Evolutionary conservation across 2,888 invertebrate genomes (phyloP).

Genomic region (Emesis russula): DNA sequence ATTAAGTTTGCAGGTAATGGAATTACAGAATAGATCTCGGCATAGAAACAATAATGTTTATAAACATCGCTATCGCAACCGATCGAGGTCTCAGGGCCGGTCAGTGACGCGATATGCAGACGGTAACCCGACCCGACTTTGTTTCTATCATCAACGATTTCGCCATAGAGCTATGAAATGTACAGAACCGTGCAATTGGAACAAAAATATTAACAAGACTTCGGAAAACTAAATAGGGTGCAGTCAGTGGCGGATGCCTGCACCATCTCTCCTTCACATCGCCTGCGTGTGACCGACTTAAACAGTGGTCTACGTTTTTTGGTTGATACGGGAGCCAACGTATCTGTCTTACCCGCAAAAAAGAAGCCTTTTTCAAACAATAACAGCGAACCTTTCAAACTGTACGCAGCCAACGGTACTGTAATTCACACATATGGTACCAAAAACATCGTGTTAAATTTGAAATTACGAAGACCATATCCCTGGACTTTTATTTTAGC

Average conservation of each 20-base stretch:
- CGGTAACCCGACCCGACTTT: neutral
- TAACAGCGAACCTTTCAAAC: conserved; percentile 13
- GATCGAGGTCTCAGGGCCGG: neutral
- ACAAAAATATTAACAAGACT: too few relatives aligned
- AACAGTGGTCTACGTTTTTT: too few relatives aligned
- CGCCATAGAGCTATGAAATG: too few relatives aligned
- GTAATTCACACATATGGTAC: conserved; percentile 42
- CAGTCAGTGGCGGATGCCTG: neutral
- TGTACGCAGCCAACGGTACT: conserved; percentile 52
- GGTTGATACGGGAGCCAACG: too few relatives aligned
- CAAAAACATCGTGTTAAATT: conserved; percentile 42
- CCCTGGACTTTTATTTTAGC: conserved; percentile 52
- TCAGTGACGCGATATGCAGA: neutral
- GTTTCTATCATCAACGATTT: too few relatives aligned
- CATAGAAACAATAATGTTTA: neutral
- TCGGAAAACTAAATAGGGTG: too few relatives aligned
- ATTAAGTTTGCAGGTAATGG: too few relatives aligned
- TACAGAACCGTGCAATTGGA: too few relatives aligned
- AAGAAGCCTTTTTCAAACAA: neutral
- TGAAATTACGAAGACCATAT: conserved; percentile 47
- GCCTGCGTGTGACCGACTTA: neutral
- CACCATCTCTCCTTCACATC: neutral
- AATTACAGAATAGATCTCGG: neutral
- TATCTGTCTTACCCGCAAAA: too few relatives aligned
- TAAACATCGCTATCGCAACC: neutral